Conservation (phyloP, 2,888 invertebrate species). For the Chouioia cunea region DNA sequence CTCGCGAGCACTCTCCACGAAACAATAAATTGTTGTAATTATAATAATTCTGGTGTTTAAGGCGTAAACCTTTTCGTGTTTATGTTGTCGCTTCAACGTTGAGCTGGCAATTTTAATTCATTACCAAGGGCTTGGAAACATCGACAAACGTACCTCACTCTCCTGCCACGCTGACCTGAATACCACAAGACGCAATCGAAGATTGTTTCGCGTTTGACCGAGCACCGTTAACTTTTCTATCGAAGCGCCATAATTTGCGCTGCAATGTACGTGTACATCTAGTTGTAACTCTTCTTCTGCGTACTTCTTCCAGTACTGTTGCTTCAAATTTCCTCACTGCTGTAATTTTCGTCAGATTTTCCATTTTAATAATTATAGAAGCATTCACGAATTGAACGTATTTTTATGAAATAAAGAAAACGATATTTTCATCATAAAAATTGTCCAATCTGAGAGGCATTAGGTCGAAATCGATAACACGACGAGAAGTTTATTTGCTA, state of each 20-base stretch:
- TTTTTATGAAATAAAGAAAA: too few species aligned
- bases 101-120: constrained; percentile 59
- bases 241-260: constrained; percentile 30
- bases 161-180: constrained; percentile 56
- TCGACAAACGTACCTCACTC: constrained; percentile 38
- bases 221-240: constrained; percentile 38
- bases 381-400: too few species aligned
- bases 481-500: too few species aligned
- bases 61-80: constrained; percentile 55
- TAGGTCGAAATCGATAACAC: too few species aligned
- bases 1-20: not conserved
- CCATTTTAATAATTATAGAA: too few species aligned
- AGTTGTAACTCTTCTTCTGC: too few species aligned
- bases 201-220: constrained; percentile 45
- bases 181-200: constrained; percentile 48
- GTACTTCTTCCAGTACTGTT: too few species aligned
- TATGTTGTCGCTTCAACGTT: constrained; percentile 53
- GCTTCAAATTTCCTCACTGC: too few species aligned
- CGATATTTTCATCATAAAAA: too few species aligned
- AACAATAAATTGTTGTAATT: constrained; percentile 65
- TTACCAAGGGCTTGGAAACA: constrained; percentile 46
- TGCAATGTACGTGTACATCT: too few species aligned
- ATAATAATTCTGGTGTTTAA: constrained; percentile 62
- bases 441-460: too few species aligned
- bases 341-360: too few species aligned